Conservation (phyloP, 2,113 vertebrate genomes). For the Cacatua alba region DNA sequence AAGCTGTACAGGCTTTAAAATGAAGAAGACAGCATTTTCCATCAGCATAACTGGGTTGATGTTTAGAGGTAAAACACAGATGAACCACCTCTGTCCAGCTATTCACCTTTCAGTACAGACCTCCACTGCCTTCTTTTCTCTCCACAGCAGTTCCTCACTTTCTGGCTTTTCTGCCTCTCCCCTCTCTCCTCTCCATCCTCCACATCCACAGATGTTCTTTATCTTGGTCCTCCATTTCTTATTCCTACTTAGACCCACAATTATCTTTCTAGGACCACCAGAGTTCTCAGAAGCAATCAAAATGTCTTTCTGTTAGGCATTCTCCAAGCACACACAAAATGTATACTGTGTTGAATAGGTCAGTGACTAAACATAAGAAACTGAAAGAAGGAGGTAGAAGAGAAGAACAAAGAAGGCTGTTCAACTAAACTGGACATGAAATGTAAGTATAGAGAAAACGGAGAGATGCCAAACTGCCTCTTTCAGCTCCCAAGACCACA, state of each 20-base stretch:
- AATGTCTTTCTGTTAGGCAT: background rate
- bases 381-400: background rate
- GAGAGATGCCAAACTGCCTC: background rate
- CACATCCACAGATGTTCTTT: background rate
- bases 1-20: background rate
- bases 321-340: background rate
- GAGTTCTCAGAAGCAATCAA: background rate
- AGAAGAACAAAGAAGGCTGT: background rate
- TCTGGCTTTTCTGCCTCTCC: background rate
- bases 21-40: background rate
- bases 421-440: background rate
- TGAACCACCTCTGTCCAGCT: background rate
- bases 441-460: background rate
- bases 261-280: background rate
- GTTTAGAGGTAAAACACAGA: background rate
- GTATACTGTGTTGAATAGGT: fast-evolving
- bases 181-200: background rate
- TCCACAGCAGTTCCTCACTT: background rate
- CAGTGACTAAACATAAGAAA: background rate
- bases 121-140: background rate
- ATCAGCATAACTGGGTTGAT: too few species aligned
- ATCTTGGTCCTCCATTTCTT: background rate
- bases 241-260: background rate
- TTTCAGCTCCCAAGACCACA: background rate
- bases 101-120: background rate